These are phyloP conservation scores for Drosophila kikkawai DNA, from an alignment of 1,140 invertebrate genomes.

Conservation along the genomic window DNA sequence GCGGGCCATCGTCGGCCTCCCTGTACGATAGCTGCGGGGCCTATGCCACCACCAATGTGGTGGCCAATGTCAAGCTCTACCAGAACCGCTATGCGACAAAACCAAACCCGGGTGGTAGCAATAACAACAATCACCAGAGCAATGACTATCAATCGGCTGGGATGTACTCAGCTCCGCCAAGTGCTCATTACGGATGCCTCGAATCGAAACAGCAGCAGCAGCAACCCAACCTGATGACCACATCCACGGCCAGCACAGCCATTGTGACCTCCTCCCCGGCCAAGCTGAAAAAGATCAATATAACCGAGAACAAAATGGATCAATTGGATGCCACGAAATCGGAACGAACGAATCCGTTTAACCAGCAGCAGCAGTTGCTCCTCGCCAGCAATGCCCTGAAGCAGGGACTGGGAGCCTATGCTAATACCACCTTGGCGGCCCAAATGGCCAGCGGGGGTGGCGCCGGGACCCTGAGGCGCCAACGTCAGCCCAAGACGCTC, in stretches of 20 bases:
- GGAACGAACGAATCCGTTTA: slow-evolving; percentile 75
- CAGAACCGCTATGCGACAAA: slow-evolving; percentile 81
- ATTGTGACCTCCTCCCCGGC: slow-evolving; percentile 68
- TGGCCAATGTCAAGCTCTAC: slow-evolving; percentile 84
- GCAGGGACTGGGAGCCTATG: slow-evolving; percentile 79
- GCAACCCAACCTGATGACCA: slow-evolving; percentile 69
- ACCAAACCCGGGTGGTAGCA: slow-evolving; percentile 34
- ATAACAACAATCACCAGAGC: slow-evolving; percentile 62
- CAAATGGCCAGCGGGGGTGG: slow-evolving; percentile 80
- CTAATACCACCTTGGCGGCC: slow-evolving; percentile 76
- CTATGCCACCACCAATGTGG: slow-evolving; percentile 85
- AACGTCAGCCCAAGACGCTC: slow-evolving; percentile 78
- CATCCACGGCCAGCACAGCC: slow-evolving; percentile 77
- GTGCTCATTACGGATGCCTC: slow-evolving; percentile 77
- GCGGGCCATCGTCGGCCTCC: slow-evolving; percentile 51
- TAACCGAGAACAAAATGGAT: slow-evolving; percentile 84
- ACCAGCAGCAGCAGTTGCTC: slow-evolving; percentile 78
- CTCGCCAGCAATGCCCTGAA: slow-evolving; percentile 79
- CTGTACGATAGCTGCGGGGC: slow-evolving; percentile 84
- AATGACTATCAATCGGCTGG: slow-evolving; percentile 77
- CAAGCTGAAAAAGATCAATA: slow-evolving; percentile 80
- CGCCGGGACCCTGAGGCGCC: slow-evolving; percentile 74
- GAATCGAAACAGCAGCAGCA: slow-evolving; percentile 49
- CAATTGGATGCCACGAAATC: slow-evolving; percentile 58
- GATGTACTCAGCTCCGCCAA: slow-evolving; percentile 82